Percentiles rank a stretch among this genome's conserved stretches.
Evolutionary conservation across 2,888 invertebrate species (phyloP).

Genomic region (Drosophila mulleri): DNA sequence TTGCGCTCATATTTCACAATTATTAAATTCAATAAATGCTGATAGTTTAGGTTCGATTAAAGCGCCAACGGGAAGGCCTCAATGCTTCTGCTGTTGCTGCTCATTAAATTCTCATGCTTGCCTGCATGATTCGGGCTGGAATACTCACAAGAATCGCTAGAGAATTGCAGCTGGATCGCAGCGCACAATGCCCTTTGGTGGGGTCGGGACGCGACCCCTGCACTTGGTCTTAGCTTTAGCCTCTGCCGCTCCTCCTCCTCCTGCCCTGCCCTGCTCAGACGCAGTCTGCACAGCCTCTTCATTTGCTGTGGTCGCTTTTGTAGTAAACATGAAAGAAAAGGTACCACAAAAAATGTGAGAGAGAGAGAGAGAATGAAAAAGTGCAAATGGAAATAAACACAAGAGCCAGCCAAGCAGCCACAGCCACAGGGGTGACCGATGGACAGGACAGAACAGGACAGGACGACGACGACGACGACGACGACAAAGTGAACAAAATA

Average conservation of each 20-base stretch:
- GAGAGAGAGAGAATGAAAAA: background rate
- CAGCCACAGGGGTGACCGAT: conserved; percentile 26
- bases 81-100: conserved; percentile 40
- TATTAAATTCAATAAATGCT: conserved; percentile 13
- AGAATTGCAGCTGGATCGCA: conserved; percentile 16
- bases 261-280: background rate
- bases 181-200: conserved; percentile 36
- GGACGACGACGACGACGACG: background rate
- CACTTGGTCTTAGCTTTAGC: background rate
- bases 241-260: background rate
- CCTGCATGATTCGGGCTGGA: conserved; percentile 60
- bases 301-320: conserved; percentile 53
- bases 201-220: conserved; percentile 7
- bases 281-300: conserved; percentile 42
- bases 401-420: conserved; percentile 30
- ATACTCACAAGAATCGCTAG: conserved; percentile 31
- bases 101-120: conserved; percentile 78
- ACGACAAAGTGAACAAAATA: conserved; percentile 41
- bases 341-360: conserved; percentile 9
- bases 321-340: conserved; percentile 54
- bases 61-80: conserved; percentile 10
- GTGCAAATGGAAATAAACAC: conserved; percentile 25
- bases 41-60: conserved; percentile 16
- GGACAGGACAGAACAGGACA: background rate
- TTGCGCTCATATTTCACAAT: conserved; percentile 9